A percentile compares a stretch with the other conserved stretches of the same genome.
Evolutionary conservation across 2,888 invertebrate genomes (phyloP).

Genomic region (Diarsia rubi): DNA sequence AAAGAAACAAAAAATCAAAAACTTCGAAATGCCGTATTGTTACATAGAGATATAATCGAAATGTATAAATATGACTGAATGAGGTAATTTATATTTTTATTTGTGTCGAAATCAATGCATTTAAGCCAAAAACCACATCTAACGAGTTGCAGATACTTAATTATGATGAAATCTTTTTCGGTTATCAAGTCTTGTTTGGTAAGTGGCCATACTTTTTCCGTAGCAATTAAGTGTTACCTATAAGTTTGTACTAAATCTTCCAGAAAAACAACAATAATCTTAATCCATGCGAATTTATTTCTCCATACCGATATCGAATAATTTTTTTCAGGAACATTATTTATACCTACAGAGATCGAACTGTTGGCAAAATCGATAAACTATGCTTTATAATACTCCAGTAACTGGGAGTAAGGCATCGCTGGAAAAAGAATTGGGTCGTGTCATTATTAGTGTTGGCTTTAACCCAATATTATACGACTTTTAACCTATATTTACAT

Average conservation of each 20-base stretch:
- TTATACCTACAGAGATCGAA: background rate
- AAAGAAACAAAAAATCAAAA: background rate
- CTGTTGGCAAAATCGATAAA: background rate
- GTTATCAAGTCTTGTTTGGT: background rate
- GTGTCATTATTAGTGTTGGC: slow-evolving; percentile 49
- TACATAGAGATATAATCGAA: background rate
- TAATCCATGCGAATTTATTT: background rate
- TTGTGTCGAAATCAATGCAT: slow-evolving; percentile 6
- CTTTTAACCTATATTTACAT: slow-evolving; percentile 55
- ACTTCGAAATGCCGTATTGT: slow-evolving; percentile 1
- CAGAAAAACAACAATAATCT: background rate
- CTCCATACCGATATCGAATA: background rate
- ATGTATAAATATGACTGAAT: background rate
- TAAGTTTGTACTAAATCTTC: background rate
- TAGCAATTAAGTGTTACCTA: background rate
- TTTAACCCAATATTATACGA: slow-evolving; percentile 41
- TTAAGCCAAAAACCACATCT: background rate
- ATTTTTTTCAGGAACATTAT: background rate
- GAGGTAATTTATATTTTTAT: slow-evolving; percentile 3
- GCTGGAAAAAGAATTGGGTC: slow-evolving; percentile 12
- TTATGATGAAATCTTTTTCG: slow-evolving; percentile 18
- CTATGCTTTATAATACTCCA: background rate
- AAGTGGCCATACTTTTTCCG: background rate
- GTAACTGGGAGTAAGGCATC: background rate
- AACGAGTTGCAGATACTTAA: background rate